Evolutionary conservation across 1,140 invertebrate genomes (phyloP), one percentile per base, ranked within the genome.

Genomic region (Meloidogyne floridensis): DNA sequence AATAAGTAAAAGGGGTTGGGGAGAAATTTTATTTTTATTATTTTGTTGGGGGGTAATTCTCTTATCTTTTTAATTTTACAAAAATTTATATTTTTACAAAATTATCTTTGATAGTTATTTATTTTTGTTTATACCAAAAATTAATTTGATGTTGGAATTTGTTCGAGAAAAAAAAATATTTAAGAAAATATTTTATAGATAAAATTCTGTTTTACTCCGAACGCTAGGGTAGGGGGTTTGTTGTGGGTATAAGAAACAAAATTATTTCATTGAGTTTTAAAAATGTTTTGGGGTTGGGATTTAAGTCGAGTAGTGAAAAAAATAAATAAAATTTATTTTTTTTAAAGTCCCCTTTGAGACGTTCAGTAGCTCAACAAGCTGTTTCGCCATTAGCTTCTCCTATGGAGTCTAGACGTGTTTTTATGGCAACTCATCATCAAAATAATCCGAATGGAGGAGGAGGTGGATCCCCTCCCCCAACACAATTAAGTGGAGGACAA

Each of bases 361-460:
- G 77, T 5, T 65, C 59, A 65, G 32, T 43, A 2, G 65, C 77
- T 47, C 75, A 56, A 43, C 18, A 69, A 20, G 59, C 77, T 43
- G 65, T 72, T 43, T 79, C 77, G 1, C 77, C 77, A 18, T 51
- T 79, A n/a, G 77, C 77, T 47, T 79, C 77, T 9, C 77, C 77
- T 6, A 79, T 79, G 77, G 77, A 79, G 43, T 79, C 77, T 9
- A 69, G 77, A 18, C 77, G 77, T 11, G 42, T 79, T 43, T 79
- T 79, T 18, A 53, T 72, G 65, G 32, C 77, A n/a, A 54, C 77
- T 9, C 20, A 56, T 32, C 47, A 77, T 2, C 75, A 65, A 59
- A 11, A 59, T 59, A 15, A 11, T 47, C 32, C 32, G 32, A 32
- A 2, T 56, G 54, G 54, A 11, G 10, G 13, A 15, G 56, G 56